A percentile compares a stretch with the other conserved stretches of the same genome.
Evolutionary conservation across 2,797 vertebrate species (phyloP).

Genomic region (Momotus momota): DNA sequence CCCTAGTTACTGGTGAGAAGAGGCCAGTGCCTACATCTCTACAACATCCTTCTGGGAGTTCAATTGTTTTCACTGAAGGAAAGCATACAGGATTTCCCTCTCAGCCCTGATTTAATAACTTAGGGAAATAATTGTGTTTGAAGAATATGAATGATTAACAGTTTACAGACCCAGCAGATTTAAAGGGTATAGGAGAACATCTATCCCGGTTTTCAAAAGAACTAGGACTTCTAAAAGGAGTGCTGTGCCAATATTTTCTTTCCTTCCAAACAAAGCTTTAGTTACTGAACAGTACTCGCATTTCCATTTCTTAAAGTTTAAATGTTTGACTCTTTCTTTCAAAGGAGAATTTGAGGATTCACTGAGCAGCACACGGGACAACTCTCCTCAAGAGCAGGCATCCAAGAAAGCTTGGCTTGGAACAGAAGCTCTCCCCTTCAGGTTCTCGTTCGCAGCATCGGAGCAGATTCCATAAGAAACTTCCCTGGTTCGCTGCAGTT

Average conservation of each 20-base stretch:
- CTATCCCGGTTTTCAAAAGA: neutral
- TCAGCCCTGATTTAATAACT: neutral
- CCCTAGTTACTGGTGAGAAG: too few relatives aligned
- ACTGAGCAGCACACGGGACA: neutral
- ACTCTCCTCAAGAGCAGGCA: neutral
- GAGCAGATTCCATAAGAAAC: neutral
- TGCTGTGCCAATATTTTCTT: neutral
- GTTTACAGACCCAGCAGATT: neutral
- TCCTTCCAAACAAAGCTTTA: neutral
- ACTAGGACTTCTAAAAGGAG: neutral
- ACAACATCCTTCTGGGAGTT: neutral
- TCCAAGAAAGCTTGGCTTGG: neutral
- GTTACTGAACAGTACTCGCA: neutral
- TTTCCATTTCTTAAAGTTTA: neutral
- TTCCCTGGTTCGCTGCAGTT: neutral
- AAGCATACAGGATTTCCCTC: neutral
- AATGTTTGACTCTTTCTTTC: neutral
- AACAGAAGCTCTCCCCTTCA: neutral
- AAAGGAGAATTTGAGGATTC: neutral
- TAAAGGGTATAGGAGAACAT: neutral
- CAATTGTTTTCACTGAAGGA: neutral
- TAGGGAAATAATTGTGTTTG: neutral
- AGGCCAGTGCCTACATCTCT: too few relatives aligned
- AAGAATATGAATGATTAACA: neutral
- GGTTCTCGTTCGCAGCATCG: rapidly evolving